Evolutionary conservation across 2,888 invertebrate species (phyloP).

Genomic region (Tenthredo notha): DNA sequence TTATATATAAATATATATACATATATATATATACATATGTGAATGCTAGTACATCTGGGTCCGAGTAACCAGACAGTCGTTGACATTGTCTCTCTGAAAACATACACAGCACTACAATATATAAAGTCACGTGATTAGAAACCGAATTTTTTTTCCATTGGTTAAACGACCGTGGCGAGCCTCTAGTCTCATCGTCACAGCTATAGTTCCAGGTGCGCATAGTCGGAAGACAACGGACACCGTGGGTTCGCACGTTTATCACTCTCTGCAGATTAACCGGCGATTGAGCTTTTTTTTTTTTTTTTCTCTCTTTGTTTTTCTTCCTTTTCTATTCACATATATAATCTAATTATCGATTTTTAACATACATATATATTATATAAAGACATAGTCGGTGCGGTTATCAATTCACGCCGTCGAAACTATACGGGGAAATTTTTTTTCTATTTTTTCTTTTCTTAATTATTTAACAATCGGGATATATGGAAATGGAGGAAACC

Average conservation of each 20-base stretch:
- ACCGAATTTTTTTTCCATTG: not conserved
- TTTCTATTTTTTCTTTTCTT: not conserved
- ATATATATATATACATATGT: not conserved
- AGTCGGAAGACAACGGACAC: constrained; percentile 9
- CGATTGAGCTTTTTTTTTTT: not conserved
- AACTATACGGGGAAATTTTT: too few relatives aligned
- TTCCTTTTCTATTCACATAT: too few relatives aligned
- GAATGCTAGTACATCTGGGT: not conserved
- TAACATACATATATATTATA: not conserved
- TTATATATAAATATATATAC: too few relatives aligned
- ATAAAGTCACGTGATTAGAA: constrained; percentile 30
- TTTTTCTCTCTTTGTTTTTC: not conserved
- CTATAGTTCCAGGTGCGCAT: constrained; percentile 13
- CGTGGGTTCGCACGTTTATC: not conserved
- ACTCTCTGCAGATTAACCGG: not conserved
- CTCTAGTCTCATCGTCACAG: constrained; percentile 21
- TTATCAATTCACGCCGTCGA: not conserved
- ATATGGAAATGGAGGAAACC: not conserved
- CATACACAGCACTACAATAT: constrained; percentile 10
- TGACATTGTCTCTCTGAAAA: not conserved
- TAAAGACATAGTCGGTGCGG: too few relatives aligned
- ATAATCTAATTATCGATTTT: not conserved
- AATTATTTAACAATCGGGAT: not conserved
- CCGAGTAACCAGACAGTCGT: not conserved
- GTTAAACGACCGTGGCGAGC: constrained; percentile 24